These are phyloP conservation scores for Phasia obesa DNA, from an alignment of 2,888 invertebrate species.

Conservation along the genomic window DNA sequence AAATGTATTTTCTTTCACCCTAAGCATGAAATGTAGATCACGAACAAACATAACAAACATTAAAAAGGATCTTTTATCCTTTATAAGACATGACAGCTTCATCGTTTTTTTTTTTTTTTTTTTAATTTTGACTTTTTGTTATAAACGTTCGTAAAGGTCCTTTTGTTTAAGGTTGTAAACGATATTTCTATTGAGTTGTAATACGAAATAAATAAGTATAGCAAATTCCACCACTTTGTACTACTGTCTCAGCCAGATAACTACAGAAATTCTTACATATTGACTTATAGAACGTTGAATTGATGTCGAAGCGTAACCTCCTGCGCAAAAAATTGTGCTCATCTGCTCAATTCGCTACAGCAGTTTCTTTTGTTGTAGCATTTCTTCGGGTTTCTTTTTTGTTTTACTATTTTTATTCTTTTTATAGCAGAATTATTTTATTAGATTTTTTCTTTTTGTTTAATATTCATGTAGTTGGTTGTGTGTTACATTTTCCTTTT, in stretches of 20 bases:
- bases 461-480: conserved; percentile 18
- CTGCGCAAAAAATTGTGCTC: conserved; percentile 61
- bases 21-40: conserved; percentile 47
- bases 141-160: conserved; percentile 5
- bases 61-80: conserved; percentile 41
- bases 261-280: conserved; percentile 9
- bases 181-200: conserved; percentile 68
- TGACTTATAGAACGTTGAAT: conserved; percentile 36
- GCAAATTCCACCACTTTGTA: conserved; percentile 38
- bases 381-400: conserved; percentile 31
- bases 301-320: conserved; percentile 63
- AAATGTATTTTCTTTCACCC: conserved; percentile 25
- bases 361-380: conserved; percentile 15
- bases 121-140: conserved; percentile 57
- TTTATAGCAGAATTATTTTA: conserved; percentile 1
- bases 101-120: conserved; percentile 17
- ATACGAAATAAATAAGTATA: conserved; percentile 59
- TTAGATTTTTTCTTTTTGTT: conserved; percentile 22
- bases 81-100: conserved; percentile 56
- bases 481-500: conserved; percentile 38
- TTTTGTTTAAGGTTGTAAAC: conserved; percentile 53
- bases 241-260: conserved; percentile 20
- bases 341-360: conserved; percentile 64
- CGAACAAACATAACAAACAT: background rate
- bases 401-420: background rate